Base-by-base conservation (phyloP, 1,140 invertebrate genomes). In the Prorops nasuta region DNA sequence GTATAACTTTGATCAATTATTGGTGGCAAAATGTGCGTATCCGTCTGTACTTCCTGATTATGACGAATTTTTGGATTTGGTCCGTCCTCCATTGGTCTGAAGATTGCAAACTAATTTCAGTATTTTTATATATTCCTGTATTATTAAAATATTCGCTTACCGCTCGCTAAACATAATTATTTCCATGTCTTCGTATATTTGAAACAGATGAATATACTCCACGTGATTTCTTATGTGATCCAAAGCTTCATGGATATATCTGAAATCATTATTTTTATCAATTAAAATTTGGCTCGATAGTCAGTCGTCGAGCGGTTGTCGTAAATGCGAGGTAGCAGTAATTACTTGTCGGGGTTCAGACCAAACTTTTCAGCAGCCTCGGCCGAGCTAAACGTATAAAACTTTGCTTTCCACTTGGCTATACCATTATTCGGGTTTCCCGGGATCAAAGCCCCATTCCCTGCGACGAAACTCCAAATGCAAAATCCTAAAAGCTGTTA, bases 41-140 rank as follows among this genome's bases (percentile, higher is more conserved):
- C 86, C 9, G 88, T 90, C 72, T 91, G 88, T 16, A 84, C 79
- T 15, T 78, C 80, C 57, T 80, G 82, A 67, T 88, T 79, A 56
- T 69, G 78, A 42, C 58, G 52, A 14, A 56, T 21, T 19, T 58
- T 62, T 2, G 61, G 42, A 1, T 44, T 44, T 3, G 39, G 34
- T 14, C 51, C 60, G 37, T 63, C 44, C 19, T 48, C 47, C 1
- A 54, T 54, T n/a, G 62, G 43, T 44, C 60, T 64, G 28, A n/a
- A n/a, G n/a, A n/a, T n/a, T n/a, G 39, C 7, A 56, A 37, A 42
- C 45, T 42, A 32, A 51, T 44, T 51, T 52, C 45, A 15, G 18
- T 39, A 20, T 17, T 12, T 43, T 20, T 17, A 38, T 8, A 34
- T 45, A 45, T 17, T 42, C 21, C 12, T 48, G 21, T 47, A 50